Conservation (phyloP, 37 sponge, comb jelly and placozoan species). For the Hormiphora californensis region DNA sequence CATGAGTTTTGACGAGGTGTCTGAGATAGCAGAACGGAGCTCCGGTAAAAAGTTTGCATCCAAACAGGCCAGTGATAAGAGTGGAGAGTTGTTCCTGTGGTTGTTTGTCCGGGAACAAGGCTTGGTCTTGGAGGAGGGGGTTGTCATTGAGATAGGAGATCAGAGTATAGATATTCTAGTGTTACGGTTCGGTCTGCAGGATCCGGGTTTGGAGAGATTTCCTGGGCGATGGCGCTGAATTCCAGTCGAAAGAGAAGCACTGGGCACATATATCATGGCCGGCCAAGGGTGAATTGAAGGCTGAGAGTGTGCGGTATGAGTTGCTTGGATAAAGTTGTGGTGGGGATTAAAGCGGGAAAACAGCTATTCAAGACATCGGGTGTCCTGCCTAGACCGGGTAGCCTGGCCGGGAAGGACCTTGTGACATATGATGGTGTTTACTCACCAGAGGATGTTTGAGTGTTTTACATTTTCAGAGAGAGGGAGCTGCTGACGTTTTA, state of each 20-base stretch:
- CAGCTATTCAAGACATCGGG: not conserved
- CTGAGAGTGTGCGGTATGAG: not conserved
- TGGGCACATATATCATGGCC: constrained; percentile 5
- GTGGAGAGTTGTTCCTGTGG: constrained; percentile 17
- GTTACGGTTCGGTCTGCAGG: not conserved
- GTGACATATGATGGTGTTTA: too few species aligned
- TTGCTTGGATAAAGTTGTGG: not conserved
- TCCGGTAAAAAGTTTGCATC: not conserved
- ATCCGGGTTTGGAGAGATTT: not conserved
- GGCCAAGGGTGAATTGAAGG: not conserved
- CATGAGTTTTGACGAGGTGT: constrained; percentile 2
- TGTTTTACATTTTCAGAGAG: too few species aligned
- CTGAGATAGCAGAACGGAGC: not conserved
- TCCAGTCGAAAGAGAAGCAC: not conserved
- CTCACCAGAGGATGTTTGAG: too few species aligned
- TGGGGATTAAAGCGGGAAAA: not conserved
- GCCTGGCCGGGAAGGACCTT: too few species aligned
- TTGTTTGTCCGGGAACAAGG: not conserved
- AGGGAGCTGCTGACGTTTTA: too few species aligned
- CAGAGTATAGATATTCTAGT: not conserved
- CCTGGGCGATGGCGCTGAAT: not conserved
- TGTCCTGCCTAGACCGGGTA: constrained; percentile 4
- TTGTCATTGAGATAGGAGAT: not conserved
- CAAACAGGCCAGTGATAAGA: constrained; percentile 17
- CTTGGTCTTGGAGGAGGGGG: not conserved